phyloP scores from a whole-genome alignment of 2,888 invertebrate genomes.

The Julus scandinavius region DNA sequence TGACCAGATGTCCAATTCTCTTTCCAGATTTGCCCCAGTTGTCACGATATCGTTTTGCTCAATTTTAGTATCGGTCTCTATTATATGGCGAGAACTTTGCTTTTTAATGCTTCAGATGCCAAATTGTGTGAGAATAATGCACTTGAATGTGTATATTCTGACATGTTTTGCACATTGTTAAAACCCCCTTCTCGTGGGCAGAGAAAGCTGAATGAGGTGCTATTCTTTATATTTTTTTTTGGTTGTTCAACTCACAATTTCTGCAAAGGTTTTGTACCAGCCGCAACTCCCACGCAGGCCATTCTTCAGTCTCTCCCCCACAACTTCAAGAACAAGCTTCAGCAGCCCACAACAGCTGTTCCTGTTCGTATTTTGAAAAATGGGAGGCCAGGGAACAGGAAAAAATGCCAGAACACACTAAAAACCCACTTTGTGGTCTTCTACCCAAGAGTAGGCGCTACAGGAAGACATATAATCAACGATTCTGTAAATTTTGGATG shows the following conservation, averaged over 20 bases:
- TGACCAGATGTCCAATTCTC: too few relatives aligned
- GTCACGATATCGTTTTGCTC: too few relatives aligned
- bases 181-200: background rate
- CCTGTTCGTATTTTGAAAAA: constrained; percentile 7
- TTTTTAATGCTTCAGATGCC: too few relatives aligned
- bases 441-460: constrained; percentile 7
- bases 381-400: constrained; percentile 15
- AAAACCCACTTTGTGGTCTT: constrained; percentile 12
- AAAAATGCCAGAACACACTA: background rate
- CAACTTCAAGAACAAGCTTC: constrained; percentile 3
- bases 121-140: too few relatives aligned
- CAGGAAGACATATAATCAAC: background rate
- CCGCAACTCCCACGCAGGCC: constrained; percentile 20
- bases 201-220: background rate
- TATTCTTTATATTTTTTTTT: background rate
- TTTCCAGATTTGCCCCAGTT: too few relatives aligned
- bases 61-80: too few relatives aligned
- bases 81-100: too few relatives aligned
- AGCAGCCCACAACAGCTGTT: background rate
- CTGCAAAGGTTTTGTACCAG: background rate
- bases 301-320: constrained; percentile 21
- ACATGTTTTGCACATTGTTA: background rate
- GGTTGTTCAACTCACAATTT: constrained; percentile 10
- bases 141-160: too few relatives aligned
- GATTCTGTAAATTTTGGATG: background rate